Percentiles rank a stretch among this genome's conserved stretches.
Evolutionary conservation across 35 echinoderm and acorn worm species (phyloP).

Genomic region (Acanthaster planci): DNA sequence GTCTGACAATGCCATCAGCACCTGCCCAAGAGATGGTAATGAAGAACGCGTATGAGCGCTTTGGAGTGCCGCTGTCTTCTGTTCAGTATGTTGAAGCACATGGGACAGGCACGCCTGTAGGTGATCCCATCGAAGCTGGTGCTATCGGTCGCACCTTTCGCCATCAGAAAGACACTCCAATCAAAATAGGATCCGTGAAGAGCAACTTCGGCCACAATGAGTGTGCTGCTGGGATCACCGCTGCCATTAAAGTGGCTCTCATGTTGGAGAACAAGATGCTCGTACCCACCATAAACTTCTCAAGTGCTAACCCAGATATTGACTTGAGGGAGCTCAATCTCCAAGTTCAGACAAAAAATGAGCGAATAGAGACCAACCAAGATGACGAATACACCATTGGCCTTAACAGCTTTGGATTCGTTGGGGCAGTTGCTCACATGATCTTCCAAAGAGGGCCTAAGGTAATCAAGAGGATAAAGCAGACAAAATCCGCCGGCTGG

Average conservation of each 20-base stretch:
- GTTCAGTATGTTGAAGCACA: constrained; percentile 90
- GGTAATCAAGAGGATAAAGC: not conserved
- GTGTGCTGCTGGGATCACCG: constrained; percentile 72
- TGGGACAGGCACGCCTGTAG: constrained; percentile 91
- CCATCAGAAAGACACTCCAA: constrained; percentile 26
- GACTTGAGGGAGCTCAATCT: constrained; percentile 62
- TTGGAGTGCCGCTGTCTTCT: constrained; percentile 66
- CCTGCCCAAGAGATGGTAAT: constrained; percentile 68
- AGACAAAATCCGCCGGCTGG: constrained; percentile 52
- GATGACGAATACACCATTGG: constrained; percentile 52
- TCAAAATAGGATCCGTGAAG: constrained; percentile 91
- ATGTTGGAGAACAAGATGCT: constrained; percentile 78
- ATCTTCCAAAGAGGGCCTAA: constrained; percentile 81
- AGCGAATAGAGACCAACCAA: constrained; percentile 36
- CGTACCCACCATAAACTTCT: constrained; percentile 88
- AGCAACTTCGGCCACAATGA: constrained; percentile 94
- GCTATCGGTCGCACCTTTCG: constrained; percentile 79
- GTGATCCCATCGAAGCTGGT: constrained; percentile 91
- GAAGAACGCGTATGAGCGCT: constrained; percentile 74
- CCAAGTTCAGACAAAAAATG: constrained; percentile 53
- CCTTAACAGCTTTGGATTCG: constrained; percentile 94
- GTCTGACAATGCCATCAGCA: constrained; percentile 86
- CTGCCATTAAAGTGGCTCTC: constrained; percentile 87
- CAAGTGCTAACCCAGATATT: constrained; percentile 66
- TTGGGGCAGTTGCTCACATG: constrained; percentile 87